Conservation (phyloP, 2,888 invertebrate genomes). For the Drosophila cyrtoloma region DNA sequence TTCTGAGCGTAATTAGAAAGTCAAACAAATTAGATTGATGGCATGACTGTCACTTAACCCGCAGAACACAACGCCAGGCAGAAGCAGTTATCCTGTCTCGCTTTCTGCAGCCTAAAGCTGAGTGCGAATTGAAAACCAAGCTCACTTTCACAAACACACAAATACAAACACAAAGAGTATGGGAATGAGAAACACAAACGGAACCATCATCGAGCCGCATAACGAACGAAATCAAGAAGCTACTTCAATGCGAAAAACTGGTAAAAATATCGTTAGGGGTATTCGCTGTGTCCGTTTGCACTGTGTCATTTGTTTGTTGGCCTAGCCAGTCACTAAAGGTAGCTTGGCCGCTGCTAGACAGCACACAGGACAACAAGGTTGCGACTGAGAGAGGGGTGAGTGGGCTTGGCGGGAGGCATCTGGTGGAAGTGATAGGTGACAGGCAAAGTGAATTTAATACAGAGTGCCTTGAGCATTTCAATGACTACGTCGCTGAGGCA, state of each 20-base stretch:
- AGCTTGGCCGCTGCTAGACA: slow-evolving; percentile 31
- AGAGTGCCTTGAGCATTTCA: slow-evolving; percentile 69
- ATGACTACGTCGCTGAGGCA: slow-evolving; percentile 38
- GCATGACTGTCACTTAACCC: slow-evolving; percentile 49
- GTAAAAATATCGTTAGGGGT: slow-evolving; percentile 15
- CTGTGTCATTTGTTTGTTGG: slow-evolving; percentile 26
- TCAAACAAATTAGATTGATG: slow-evolving; percentile 62
- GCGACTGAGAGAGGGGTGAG: neutral
- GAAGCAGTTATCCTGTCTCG: slow-evolving; percentile 28
- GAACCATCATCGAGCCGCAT: slow-evolving; percentile 60
- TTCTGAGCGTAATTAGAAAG: slow-evolving; percentile 64
- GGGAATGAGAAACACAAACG: slow-evolving; percentile 39
- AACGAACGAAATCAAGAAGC: slow-evolving; percentile 72
- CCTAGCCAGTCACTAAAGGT: slow-evolving; percentile 42
- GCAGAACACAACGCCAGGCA: slow-evolving; percentile 6
- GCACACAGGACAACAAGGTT: neutral
- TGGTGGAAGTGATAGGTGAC: slow-evolving; percentile 52
- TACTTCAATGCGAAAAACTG: slow-evolving; percentile 42
- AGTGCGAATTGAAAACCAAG: slow-evolving; percentile 27
- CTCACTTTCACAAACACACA: neutral
- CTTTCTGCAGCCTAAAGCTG: slow-evolving; percentile 8
- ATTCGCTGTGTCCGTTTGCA: slow-evolving; percentile 14
- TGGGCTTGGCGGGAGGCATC: neutral
- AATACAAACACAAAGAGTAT: neutral
- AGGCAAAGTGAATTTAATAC: slow-evolving; percentile 72